phyloP scores from a whole-genome alignment of 1,140 invertebrate species.

The Pygmarrhopalites habei region DNA sequence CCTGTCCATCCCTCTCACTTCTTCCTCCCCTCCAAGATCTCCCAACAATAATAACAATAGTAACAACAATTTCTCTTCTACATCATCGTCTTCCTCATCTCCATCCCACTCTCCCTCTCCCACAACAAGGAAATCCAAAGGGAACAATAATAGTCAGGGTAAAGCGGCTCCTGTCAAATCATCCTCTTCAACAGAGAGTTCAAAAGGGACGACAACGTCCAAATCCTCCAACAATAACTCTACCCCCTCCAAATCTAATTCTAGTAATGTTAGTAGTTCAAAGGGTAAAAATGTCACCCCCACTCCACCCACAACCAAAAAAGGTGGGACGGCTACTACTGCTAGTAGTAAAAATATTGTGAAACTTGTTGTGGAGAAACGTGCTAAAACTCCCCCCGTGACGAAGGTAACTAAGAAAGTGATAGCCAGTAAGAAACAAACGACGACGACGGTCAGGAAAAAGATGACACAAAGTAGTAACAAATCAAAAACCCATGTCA shows the following conservation, averaged over 20 bases:
- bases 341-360: background rate
- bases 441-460: background rate
- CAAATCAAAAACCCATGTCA: background rate
- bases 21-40: slow-evolving; percentile 6
- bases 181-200: background rate
- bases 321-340: background rate
- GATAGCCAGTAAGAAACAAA: background rate
- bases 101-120: background rate
- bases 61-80: no score
- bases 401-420: background rate
- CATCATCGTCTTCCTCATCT: background rate
- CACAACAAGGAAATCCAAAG: background rate
- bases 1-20: slow-evolving; percentile 6
- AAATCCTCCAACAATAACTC: background rate
- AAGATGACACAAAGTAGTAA: background rate
- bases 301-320: no score
- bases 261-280: background rate
- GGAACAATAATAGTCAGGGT: background rate
- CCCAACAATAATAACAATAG: no score
- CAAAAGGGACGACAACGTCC: background rate
- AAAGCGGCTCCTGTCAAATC: background rate
- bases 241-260: background rate
- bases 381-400: background rate
- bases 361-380: background rate
- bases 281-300: no score